phyloP scores from a whole-genome alignment of 2,888 invertebrate species.

The Stegana nigrithorax region DNA sequence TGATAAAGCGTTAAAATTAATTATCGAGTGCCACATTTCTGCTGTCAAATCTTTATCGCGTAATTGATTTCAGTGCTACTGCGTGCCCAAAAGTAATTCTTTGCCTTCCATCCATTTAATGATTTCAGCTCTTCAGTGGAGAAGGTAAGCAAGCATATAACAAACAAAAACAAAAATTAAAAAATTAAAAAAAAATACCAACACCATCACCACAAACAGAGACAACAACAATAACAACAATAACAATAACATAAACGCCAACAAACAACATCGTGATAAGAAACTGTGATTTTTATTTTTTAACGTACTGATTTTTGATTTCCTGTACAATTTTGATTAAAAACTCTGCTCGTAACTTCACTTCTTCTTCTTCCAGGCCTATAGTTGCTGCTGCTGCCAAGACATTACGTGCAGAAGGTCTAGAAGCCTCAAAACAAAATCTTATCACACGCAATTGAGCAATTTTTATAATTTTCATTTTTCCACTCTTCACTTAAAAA shows the following conservation, averaged over 20 bases:
- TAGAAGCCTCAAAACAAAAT: slow-evolving; percentile 61
- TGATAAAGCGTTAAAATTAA: slow-evolving; percentile 62
- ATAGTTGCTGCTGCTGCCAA: slow-evolving; percentile 22
- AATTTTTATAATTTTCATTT: slow-evolving; percentile 25
- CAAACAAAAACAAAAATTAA: slow-evolving; percentile 19
- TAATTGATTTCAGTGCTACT: slow-evolving; percentile 63
- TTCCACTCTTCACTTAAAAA: slow-evolving; percentile 33
- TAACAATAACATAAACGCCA: slow-evolving; percentile 32
- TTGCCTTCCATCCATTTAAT: slow-evolving; percentile 43
- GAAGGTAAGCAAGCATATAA: slow-evolving; percentile 20
- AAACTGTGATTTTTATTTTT: slow-evolving; percentile 61
- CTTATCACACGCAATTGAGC: slow-evolving; percentile 56
- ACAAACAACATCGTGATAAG: slow-evolving; percentile 53
- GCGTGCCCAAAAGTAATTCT: slow-evolving; percentile 28
- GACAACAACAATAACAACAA: slow-evolving; percentile 1
- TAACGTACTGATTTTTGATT: slow-evolving; percentile 58
- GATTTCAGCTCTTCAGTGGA: slow-evolving; percentile 33
- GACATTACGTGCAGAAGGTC: slow-evolving; percentile 36
- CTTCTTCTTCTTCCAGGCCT: slow-evolving; percentile 29
- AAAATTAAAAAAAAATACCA: slow-evolving; percentile 20
- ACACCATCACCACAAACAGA: slow-evolving; percentile 12
- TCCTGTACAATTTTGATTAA: slow-evolving; percentile 64
- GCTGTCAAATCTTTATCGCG: slow-evolving; percentile 62
- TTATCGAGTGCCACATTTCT: slow-evolving; percentile 59
- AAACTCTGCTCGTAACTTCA: slow-evolving; percentile 36